Evolutionary conservation across 2,113 vertebrate species (phyloP), one percentile per base, ranked within the genome.

Genomic region (Indri indri): DNA sequence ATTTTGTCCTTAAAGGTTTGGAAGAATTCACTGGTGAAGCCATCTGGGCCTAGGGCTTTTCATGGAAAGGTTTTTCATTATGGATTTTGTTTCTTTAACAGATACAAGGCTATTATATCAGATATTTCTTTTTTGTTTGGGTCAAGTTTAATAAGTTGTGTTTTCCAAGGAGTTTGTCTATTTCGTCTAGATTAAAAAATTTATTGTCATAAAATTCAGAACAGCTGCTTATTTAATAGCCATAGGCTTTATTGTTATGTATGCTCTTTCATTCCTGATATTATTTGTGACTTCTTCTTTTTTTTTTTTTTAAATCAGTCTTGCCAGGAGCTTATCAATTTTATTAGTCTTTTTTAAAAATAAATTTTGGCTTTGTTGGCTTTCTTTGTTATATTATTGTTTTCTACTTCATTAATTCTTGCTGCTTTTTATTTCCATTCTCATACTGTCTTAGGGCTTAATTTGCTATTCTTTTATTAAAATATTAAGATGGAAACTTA

Each of bases 81-180:
- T 59, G 37, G 27, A 40, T 88, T 87, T 70, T 34, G n/a, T 94
- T 85, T 92, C 79, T 88, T 96, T 70, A 88, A 80, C 74, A 83
- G 70, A 68, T 57, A 42, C 0, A n/a, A 71, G 22, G 68, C 25
- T 73, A 85, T 47, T 17, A 17, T 74, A 30, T 30, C 45, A 91
- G 25, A 50, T 80, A 45, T 66, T 54, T 54, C 2, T 47, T 42
- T 57, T 27, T 82, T 23, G 18, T 32, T 54, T 90, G 65, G 34
- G 42, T 65, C 6, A 8, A 34, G 54, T 74, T 87, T 88, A 73
- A 27, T 50, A 86, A 30, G 37, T 70, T 27, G 18, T 52, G 37
- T 86, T 79, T 86, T 70, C 23, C 6, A 52, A 61, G 32, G 30
- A 86, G 63, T 70, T 40, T 61, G 17, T 77, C 30, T 50, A 10